phyloP scores from a whole-genome alignment of 2,113 vertebrate genomes.

The Grallaria varia region DNA sequence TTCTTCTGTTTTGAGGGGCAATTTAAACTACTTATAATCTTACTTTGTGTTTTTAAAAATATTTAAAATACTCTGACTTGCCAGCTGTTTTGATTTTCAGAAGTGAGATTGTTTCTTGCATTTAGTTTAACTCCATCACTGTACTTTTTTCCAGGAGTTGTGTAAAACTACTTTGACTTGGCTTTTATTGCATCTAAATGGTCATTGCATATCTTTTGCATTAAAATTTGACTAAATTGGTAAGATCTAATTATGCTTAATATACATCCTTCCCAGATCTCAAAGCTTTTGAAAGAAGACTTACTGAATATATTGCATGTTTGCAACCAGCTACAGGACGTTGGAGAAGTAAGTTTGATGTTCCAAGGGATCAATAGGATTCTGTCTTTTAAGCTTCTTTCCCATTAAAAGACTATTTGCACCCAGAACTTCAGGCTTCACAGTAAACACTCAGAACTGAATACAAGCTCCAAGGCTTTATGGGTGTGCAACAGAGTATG shows the following conservation, averaged over 20 bases:
- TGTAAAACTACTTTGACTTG: not conserved
- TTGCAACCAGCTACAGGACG: slow-evolving; percentile 97
- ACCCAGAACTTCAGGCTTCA: not conserved
- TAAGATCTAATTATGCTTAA: slow-evolving; percentile 30
- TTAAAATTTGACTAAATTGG: not conserved
- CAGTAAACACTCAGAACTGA: not conserved
- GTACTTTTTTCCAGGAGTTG: not conserved
- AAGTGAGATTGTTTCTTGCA: not conserved
- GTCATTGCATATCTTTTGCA: not conserved
- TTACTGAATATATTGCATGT: slow-evolving; percentile 97
- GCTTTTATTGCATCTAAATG: not conserved
- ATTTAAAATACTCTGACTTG: not conserved
- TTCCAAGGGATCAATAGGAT: not conserved
- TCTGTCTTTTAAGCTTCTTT: not conserved
- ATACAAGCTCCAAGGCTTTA: not conserved
- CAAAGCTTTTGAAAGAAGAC: slow-evolving; percentile 97
- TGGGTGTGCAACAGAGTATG: not conserved
- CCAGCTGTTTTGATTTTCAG: not conserved
- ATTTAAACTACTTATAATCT: not conserved
- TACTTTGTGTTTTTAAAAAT: not conserved
- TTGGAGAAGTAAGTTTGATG: slow-evolving; percentile 93
- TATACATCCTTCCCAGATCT: slow-evolving; percentile 79
- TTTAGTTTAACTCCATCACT: not conserved
- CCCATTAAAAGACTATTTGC: not conserved
- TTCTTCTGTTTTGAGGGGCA: not conserved